phyloP scores from a whole-genome alignment of 2,797 vertebrate species.

The Microchirus variegatus region DNA sequence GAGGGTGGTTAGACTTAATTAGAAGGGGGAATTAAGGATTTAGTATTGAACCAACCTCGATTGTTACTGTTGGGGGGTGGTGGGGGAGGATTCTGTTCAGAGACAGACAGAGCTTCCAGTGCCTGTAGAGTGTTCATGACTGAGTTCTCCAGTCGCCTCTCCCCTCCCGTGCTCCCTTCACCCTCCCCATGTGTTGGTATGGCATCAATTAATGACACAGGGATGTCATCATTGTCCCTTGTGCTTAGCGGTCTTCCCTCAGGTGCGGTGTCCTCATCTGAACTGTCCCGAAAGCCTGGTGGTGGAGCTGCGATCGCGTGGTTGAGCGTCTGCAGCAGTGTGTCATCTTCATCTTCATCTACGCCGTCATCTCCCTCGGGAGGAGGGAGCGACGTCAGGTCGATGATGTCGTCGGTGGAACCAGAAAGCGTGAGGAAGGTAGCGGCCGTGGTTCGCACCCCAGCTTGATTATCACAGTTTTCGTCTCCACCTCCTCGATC shows the following conservation, averaged over 20 bases:
- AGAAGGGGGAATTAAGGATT: no score
- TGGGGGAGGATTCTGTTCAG: slow-evolving; percentile 85
- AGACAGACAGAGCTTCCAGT: slow-evolving; percentile 90
- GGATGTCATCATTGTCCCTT: slow-evolving; percentile 85
- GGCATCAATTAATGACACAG: slow-evolving; percentile 94
- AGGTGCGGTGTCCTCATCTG: slow-evolving; percentile 88
- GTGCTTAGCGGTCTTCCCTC: slow-evolving; percentile 66
- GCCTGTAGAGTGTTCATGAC: slow-evolving; percentile 91
- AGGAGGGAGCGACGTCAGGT: slow-evolving; percentile 94
- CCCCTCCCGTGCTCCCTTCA: slow-evolving; percentile 69
- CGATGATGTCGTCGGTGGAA: slow-evolving; percentile 97
- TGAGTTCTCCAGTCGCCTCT: slow-evolving; percentile 83
- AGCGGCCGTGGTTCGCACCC: slow-evolving; percentile 76
- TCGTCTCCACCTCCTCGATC: slow-evolving; percentile 49
- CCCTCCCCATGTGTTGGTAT: slow-evolving; percentile 83
- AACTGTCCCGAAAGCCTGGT: slow-evolving; percentile 95
- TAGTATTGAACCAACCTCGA: slow-evolving; percentile 85
- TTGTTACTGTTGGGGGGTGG: slow-evolving; percentile 84
- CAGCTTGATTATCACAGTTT: slow-evolving; percentile 41
- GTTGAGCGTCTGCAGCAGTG: slow-evolving; percentile 92
- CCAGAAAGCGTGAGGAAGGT: slow-evolving; percentile 89
- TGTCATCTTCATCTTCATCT: slow-evolving; percentile 90
- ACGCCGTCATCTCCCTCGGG: slow-evolving; percentile 90
- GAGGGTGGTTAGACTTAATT: no score
- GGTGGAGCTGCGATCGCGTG: slow-evolving; percentile 97